These are phyloP conservation scores for Antrozous pallidus DNA, from an alignment of 2,797 vertebrate species.

Conservation along the genomic window DNA sequence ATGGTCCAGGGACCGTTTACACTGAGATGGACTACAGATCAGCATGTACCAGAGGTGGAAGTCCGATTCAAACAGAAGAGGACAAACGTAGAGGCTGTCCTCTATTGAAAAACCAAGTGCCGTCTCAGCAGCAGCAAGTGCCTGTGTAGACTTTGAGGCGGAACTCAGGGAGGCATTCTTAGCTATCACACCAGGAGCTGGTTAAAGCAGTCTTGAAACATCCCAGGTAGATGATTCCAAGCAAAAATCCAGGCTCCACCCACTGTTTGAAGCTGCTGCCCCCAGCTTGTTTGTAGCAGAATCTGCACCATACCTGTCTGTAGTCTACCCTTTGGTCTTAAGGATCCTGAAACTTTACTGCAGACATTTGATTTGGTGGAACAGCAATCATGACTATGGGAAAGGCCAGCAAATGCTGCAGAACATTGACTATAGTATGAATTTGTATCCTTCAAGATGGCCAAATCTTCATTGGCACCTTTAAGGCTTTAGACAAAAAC, in stretches of 20 bases:
- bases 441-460: slow-evolving; percentile 96
- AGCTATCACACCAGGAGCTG: slow-evolving; percentile 27
- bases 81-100: neutral
- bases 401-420: slow-evolving; percentile 98
- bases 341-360: slow-evolving; percentile 19
- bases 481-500: slow-evolving; percentile 98
- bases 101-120: slow-evolving; percentile 51
- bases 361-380: slow-evolving; percentile 48
- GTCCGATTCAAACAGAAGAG: slow-evolving; percentile 30
- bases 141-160: slow-evolving; percentile 58
- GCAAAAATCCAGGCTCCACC: neutral
- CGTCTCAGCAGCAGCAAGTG: slow-evolving; percentile 45
- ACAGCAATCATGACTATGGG: slow-evolving; percentile 84
- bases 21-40: slow-evolving; percentile 35
- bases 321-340: slow-evolving; percentile 45
- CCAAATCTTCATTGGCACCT: slow-evolving; percentile 95
- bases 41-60: neutral
- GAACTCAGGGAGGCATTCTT: slow-evolving; percentile 49
- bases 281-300: slow-evolving; percentile 57
- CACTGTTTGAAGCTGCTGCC: slow-evolving; percentile 43
- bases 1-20: neutral
- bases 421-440: slow-evolving; percentile 97
- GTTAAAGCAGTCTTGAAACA: slow-evolving; percentile 11
- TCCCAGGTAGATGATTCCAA: neutral
- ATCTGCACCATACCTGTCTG: slow-evolving; percentile 38